Conservation (phyloP, 2,888 invertebrate species). For the Ditula angustiorana region DNA sequence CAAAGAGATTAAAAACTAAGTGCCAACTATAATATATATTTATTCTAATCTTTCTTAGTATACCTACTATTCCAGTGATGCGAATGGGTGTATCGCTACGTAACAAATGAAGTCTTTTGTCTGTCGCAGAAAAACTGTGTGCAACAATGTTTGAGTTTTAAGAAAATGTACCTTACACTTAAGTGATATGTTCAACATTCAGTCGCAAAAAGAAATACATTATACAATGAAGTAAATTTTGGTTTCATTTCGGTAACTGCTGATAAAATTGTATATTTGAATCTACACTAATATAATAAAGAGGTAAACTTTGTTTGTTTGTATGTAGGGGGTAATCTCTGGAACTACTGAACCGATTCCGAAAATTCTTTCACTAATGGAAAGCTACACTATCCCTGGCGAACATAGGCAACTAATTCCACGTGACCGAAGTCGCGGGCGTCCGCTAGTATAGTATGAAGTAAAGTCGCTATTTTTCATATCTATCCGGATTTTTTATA, state of each 20-base stretch:
- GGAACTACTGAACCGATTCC: too few relatives aligned
- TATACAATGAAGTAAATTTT: constrained; percentile 64
- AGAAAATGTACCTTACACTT: constrained; percentile 53
- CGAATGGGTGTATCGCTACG: background rate
- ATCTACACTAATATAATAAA: too few relatives aligned
- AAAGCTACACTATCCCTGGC: too few relatives aligned
- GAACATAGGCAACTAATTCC: too few relatives aligned
- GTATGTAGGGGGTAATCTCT: too few relatives aligned
- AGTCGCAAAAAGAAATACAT: constrained; percentile 79
- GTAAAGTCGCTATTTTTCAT: too few relatives aligned
- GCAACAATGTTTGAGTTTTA: constrained; percentile 47
- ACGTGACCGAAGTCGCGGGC: too few relatives aligned
- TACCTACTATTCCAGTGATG: background rate
- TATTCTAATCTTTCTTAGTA: background rate
- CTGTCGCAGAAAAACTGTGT: constrained; percentile 62
- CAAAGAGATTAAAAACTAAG: constrained; percentile 9
- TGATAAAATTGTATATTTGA: too few relatives aligned
- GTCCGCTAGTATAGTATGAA: too few relatives aligned
- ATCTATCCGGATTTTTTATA: too few relatives aligned
- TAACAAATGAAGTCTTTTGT: constrained; percentile 40
- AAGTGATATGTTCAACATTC: constrained; percentile 74
- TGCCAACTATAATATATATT: constrained; percentile 10
- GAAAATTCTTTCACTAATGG: too few relatives aligned
- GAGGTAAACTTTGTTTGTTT: too few relatives aligned
- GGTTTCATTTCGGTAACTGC: constrained; percentile 50